phyloP scores from a whole-genome alignment of 2,797 vertebrate genomes.

The Sebastiscus albofasciatus region DNA sequence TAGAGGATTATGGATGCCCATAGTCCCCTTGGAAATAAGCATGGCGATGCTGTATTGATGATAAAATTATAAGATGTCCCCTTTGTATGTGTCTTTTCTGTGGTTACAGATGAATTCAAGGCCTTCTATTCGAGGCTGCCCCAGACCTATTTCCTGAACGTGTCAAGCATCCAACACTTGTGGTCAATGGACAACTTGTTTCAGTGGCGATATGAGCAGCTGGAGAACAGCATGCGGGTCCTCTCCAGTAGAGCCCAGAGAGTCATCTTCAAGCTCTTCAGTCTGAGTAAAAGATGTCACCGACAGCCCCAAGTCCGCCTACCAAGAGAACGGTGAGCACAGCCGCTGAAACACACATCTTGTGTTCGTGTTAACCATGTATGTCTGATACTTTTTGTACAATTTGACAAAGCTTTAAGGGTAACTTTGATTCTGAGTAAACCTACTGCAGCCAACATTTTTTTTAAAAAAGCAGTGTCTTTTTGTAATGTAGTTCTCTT shows the following conservation, averaged over 20 bases:
- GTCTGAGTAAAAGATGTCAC: constrained; percentile 95
- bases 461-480: neutral
- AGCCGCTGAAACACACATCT: neutral
- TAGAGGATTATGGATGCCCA: neutral
- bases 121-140: constrained; percentile 92
- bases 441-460: neutral
- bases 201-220: constrained; percentile 92
- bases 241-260: constrained; percentile 92
- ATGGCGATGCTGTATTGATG: neutral
- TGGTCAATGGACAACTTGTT: constrained; percentile 94
- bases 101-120: constrained; percentile 92
- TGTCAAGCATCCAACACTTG: constrained; percentile 90
- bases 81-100: constrained; percentile 27
- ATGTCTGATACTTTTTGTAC: neutral
- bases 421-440: neutral
- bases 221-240: constrained; percentile 91
- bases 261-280: constrained; percentile 95
- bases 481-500: neutral
- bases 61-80: neutral
- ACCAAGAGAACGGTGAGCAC: constrained; percentile 89
- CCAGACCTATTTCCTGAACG: constrained; percentile 93
- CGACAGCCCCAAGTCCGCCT: constrained; percentile 91
- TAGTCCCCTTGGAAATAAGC: neutral
- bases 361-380: neutral
- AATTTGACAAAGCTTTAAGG: too few relatives aligned